A percentile compares a stretch with the other conserved stretches of the same genome.
Evolutionary conservation across 1,140 invertebrate genomes (phyloP).

Genomic region (Drosophila melanica): DNA sequence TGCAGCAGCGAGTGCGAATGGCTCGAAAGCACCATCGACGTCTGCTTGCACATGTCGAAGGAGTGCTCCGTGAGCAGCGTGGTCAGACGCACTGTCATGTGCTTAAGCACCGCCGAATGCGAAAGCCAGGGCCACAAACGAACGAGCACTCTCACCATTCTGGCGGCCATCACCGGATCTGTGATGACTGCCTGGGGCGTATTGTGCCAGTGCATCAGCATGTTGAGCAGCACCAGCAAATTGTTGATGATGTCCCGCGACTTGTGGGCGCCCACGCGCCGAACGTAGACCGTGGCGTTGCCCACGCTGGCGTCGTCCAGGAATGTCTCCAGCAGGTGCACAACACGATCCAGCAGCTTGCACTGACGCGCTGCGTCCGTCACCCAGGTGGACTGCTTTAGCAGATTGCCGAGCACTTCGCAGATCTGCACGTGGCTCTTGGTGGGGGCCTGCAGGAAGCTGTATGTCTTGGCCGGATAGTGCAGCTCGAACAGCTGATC

Average conservation of each 20-base stretch:
- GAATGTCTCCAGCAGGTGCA: slow-evolving; percentile 52
- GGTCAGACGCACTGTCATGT: slow-evolving; percentile 49
- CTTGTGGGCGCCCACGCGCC: slow-evolving; percentile 73
- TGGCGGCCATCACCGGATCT: slow-evolving; percentile 33
- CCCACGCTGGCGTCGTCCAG: slow-evolving; percentile 51
- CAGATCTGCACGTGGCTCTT: slow-evolving; percentile 48
- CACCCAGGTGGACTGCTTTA: slow-evolving; percentile 51
- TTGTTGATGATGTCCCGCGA: slow-evolving; percentile 58
- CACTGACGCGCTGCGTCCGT: slow-evolving; percentile 29
- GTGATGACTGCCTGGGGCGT: slow-evolving; percentile 42
- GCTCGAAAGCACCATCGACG: slow-evolving; percentile 32
- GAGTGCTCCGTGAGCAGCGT: slow-evolving; percentile 71
- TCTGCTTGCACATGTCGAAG: slow-evolving; percentile 68
- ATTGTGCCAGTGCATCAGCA: slow-evolving; percentile 69
- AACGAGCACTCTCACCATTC: slow-evolving; percentile 38
- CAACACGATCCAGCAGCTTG: slow-evolving; percentile 48
- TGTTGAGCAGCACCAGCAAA: slow-evolving; percentile 58
- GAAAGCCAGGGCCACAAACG: slow-evolving; percentile 74
- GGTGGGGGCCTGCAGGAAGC: slow-evolving; percentile 46
- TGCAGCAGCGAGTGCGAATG: slow-evolving; percentile 69
- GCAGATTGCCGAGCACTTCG: slow-evolving; percentile 58
- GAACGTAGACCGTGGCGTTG: slow-evolving; percentile 61
- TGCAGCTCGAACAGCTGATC: slow-evolving; percentile 48
- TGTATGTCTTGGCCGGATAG: slow-evolving; percentile 41
- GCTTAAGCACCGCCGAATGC: slow-evolving; percentile 61